Evolutionary conservation across 1,140 invertebrate genomes (phyloP).

Genomic region (Colletes latitarsis): DNA sequence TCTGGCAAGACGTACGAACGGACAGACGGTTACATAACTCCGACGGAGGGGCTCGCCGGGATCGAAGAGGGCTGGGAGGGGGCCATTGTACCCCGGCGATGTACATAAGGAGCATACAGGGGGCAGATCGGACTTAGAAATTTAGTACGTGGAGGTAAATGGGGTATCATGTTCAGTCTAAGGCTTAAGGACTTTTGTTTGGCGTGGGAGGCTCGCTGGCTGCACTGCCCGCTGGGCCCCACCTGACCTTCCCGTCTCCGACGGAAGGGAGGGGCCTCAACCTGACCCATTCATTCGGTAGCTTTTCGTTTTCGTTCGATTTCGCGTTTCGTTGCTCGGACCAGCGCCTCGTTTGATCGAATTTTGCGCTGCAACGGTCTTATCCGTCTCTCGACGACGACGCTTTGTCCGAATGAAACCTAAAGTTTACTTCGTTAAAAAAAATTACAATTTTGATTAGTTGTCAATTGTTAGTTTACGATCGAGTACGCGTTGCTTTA

Average conservation of each 20-base stretch:
- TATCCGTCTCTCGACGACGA: too few relatives aligned
- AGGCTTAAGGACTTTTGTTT: conserved; percentile 81
- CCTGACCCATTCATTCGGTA: conserved; percentile 27
- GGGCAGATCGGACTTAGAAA: conserved; percentile 74
- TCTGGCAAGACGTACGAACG: conserved; percentile 32
- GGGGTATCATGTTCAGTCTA: conserved; percentile 81
- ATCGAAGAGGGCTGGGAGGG: background rate
- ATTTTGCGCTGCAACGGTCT: background rate
- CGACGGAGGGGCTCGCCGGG: background rate
- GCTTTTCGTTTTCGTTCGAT: conserved; percentile 32
- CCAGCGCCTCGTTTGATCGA: conserved; percentile 13
- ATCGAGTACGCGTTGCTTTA: too few relatives aligned
- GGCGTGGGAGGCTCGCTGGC: conserved; percentile 78
- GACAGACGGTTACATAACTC: conserved; percentile 67
- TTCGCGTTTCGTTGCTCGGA: background rate
- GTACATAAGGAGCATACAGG: conserved; percentile 37
- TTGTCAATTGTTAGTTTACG: too few relatives aligned
- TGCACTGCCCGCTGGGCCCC: conserved; percentile 65
- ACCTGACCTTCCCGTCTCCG: conserved; percentile 46
- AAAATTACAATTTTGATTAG: too few relatives aligned
- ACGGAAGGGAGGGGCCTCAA: conserved; percentile 16
- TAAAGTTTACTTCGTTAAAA: too few relatives aligned
- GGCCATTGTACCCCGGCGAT: conserved; percentile 34
- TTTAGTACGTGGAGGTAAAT: conserved; percentile 80
- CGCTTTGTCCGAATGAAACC: too few relatives aligned